Evolutionary conservation across 2,797 vertebrate genomes (phyloP), one percentile per base, ranked within the genome.

Genomic region (Cephalopachus bancanus): DNA sequence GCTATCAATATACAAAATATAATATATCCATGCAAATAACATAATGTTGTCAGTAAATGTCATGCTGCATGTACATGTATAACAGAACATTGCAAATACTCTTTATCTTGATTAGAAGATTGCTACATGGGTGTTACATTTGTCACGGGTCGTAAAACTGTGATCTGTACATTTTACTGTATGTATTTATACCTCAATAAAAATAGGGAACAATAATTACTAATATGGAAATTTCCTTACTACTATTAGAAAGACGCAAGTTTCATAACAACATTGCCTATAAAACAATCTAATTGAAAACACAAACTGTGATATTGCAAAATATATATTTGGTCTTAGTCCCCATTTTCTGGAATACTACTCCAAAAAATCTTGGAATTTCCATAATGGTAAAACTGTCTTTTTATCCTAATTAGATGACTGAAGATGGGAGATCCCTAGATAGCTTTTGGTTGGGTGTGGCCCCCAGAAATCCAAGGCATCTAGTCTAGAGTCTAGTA

Each of bases 71-170:
- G 20, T 19, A 89, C 4, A 67, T 44, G 5, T 55, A 93, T 74
- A 78, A 93, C 37, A 80, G 59, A 89, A 76, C 24, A 97, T 28
- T 33, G 12, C 3, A 93, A 89, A 74, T 75, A 28, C 4, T 60
- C 20, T 20, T 4, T 64, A 79, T 72, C 24, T 79, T 95, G 53
- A 71, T 24, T 53, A 3, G 28, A 90, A 22, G 17, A 30, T 80
- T 55, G n/a, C 65, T 67, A 37, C 53, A 30, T 22, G 11, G n/a
- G 16, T 83, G 2, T 72, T 37, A 87, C 12, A 71, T 64, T 92
- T 78, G 12, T 15, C 59, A 87, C 71, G 49, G 5, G 19, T 83
- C 49, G 57, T 17, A 28, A 49, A 86, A 83, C 44, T 76, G 10
- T 75, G 53, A 60, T 62, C 5, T 65, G 11, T 85, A 55, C 11